These are phyloP conservation scores for Iselma pallidipennis DNA, from an alignment of 2,888 invertebrate species.

Conservation along the genomic window DNA sequence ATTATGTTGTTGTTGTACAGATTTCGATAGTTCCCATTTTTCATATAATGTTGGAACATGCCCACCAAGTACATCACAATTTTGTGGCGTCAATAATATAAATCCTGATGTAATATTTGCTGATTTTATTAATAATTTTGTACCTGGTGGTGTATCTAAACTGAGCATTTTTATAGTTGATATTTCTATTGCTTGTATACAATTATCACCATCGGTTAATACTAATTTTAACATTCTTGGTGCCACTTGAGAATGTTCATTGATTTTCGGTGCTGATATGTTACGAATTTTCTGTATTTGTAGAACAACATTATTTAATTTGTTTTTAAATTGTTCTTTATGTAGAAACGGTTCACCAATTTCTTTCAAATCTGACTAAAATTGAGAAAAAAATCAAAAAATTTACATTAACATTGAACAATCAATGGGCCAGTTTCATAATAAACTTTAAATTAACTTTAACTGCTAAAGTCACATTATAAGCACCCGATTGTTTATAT, in stretches of 20 bases:
- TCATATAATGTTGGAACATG: conserved; percentile 80
- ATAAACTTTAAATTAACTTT: too few species aligned
- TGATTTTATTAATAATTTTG: conserved; percentile 72
- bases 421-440: too few species aligned
- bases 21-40: conserved; percentile 78
- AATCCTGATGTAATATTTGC: conserved; percentile 67
- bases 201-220: conserved; percentile 82
- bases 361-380: conserved; percentile 77
- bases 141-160: conserved; percentile 82
- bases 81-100: conserved; percentile 69
- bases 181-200: conserved; percentile 78
- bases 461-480: too few species aligned
- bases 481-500: too few species aligned
- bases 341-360: conserved; percentile 76
- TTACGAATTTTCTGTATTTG: conserved; percentile 89
- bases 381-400: conserved; percentile 34
- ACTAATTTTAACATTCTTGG: conserved; percentile 84
- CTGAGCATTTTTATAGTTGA: conserved; percentile 71
- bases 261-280: conserved; percentile 86
- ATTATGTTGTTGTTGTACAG: conserved; percentile 41
- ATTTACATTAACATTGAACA: conserved; percentile 15
- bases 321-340: conserved; percentile 67
- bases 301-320: conserved; percentile 65
- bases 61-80: conserved; percentile 80
- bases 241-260: conserved; percentile 81